Conservation (phyloP, 2,888 invertebrate species). For the Sylvicola cinctus region DNA sequence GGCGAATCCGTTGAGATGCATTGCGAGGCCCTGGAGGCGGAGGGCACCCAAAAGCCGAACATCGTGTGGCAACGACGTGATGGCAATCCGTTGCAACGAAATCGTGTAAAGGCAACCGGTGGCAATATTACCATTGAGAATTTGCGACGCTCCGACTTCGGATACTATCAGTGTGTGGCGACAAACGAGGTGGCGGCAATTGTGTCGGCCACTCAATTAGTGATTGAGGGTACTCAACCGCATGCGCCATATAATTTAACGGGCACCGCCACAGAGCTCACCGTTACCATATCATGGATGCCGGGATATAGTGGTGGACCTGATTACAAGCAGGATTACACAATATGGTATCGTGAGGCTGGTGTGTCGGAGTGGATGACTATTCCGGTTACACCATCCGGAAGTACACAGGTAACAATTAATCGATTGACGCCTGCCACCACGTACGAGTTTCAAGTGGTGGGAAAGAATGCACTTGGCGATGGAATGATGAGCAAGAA, state of each 20-base stretch:
- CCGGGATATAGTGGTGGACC: constrained; percentile 92
- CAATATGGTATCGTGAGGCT: constrained; percentile 82
- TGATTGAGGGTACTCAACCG: constrained; percentile 86
- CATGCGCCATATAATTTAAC: constrained; percentile 94
- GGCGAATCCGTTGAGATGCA: constrained; percentile 87
- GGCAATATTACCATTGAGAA: constrained; percentile 86
- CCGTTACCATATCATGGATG: constrained; percentile 79
- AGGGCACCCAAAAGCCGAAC: constrained; percentile 75
- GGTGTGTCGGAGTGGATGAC: constrained; percentile 83
- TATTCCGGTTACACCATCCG: constrained; percentile 81
- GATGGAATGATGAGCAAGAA: constrained; percentile 92
- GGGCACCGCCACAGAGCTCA: constrained; percentile 72
- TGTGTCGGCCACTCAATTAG: constrained; percentile 70
- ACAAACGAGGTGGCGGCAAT: constrained; percentile 92
- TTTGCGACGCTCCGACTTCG: constrained; percentile 74
- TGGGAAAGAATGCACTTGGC: constrained; percentile 84
- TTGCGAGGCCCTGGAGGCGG: constrained; percentile 81
- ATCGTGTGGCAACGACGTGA: constrained; percentile 82
- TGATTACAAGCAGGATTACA: constrained; percentile 86
- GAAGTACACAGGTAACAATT: constrained; percentile 74
- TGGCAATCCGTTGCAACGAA: constrained; percentile 61
- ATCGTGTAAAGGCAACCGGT: constrained; percentile 52
- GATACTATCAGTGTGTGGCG: constrained; percentile 88
- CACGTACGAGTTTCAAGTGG: constrained; percentile 88
- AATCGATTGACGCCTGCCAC: constrained; percentile 78